Conservation (phyloP, 2,888 invertebrate genomes). For the Drosophila peninsularis region DNA sequence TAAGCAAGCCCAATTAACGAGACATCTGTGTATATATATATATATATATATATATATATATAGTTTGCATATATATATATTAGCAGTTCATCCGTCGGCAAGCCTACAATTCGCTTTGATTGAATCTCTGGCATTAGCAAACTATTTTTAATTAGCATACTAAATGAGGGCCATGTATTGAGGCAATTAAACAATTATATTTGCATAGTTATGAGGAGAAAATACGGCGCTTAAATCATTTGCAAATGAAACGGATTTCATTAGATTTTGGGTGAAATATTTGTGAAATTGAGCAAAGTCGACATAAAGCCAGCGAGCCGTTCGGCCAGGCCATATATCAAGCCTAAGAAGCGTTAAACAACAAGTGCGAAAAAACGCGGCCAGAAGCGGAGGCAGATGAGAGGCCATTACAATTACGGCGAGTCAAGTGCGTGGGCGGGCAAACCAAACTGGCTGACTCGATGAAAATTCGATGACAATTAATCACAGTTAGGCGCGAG, state of each 20-base stretch:
- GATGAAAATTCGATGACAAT: constrained; percentile 78
- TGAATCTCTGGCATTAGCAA: constrained; percentile 1
- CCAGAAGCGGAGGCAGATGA: constrained; percentile 11
- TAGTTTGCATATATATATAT: neutral
- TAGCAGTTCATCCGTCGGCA: no score
- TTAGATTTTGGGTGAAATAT: neutral
- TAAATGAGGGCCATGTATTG: neutral
- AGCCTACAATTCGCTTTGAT: neutral
- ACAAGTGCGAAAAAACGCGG: constrained; percentile 6
- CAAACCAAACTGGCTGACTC: constrained; percentile 68
- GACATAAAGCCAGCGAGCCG: constrained; percentile 16
- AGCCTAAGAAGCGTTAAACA: constrained; percentile 49
- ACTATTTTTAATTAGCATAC: neutral
- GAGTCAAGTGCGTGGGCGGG: constrained; percentile 21
- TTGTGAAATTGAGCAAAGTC: constrained; percentile 20
- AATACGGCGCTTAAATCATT: constrained; percentile 1
- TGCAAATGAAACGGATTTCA: constrained; percentile 1
- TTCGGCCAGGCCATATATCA: constrained; percentile 44
- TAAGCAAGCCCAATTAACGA: no score
- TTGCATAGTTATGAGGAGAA: neutral
- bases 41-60: no score
- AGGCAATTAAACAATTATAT: constrained; percentile 1
- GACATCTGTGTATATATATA: no score
- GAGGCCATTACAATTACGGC: constrained; percentile 47
- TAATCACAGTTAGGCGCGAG: constrained; percentile 74